These are phyloP conservation scores for Crotalus tigris DNA, from an alignment of 2,113 vertebrate genomes.

Conservation along the genomic window DNA sequence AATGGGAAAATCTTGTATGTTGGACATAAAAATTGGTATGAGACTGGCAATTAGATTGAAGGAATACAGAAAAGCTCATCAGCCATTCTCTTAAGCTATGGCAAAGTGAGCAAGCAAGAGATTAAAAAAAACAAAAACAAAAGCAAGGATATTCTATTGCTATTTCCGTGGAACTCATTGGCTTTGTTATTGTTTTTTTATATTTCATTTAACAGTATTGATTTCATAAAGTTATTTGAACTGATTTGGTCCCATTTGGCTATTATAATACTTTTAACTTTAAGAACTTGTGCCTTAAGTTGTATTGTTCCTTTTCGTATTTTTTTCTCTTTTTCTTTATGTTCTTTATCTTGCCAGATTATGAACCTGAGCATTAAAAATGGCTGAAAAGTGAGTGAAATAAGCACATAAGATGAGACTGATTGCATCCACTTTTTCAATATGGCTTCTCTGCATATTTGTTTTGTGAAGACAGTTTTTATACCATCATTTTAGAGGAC, in stretches of 20 bases:
- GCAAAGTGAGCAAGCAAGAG: neutral
- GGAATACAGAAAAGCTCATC: neutral
- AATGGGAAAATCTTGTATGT: neutral
- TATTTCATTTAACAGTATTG: neutral
- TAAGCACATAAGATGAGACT: neutral
- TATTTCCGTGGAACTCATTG: neutral
- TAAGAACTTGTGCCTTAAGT: neutral
- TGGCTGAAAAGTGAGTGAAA: neutral
- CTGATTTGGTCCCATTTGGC: neutral
- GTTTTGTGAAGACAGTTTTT: neutral
- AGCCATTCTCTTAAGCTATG: neutral
- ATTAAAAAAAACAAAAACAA: no score
- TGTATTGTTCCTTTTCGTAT: neutral
- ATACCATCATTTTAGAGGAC: neutral
- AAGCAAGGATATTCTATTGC: neutral
- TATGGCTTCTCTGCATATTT: neutral
- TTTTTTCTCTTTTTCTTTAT: neutral
- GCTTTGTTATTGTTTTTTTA: neutral
- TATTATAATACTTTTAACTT: neutral
- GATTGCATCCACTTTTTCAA: neutral
- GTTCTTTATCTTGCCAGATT: neutral
- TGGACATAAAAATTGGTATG: neutral
- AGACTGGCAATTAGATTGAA: neutral
- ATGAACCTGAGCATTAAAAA: neutral
- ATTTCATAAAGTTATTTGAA: neutral